These are phyloP conservation scores for Drosophila asahinai DNA, from an alignment of 1,140 invertebrate genomes.

Conservation along the genomic window DNA sequence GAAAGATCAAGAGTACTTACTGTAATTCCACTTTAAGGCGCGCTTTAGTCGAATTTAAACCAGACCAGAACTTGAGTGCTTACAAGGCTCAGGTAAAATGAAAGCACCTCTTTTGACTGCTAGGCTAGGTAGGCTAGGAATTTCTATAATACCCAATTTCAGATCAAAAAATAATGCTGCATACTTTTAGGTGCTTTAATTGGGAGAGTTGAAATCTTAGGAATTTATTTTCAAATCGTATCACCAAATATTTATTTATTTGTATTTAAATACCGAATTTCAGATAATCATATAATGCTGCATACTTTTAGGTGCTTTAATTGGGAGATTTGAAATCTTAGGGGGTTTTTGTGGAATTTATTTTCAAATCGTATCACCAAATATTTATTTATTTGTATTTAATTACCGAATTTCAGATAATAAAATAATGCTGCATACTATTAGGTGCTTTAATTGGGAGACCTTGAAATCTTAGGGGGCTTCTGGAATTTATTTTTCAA, in stretches of 20 bases:
- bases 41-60: neutral
- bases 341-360: no score
- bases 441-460: neutral
- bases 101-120: neutral
- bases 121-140: neutral
- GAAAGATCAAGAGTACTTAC: slow-evolving; percentile 34
- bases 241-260: no score
- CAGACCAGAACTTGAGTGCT: neutral
- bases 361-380: no score
- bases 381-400: no score
- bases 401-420: no score
- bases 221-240: no score
- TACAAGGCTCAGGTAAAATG: neutral
- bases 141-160: no score
- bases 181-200: neutral
- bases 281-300: neutral
- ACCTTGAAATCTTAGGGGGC: neutral
- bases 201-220: neutral
- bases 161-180: neutral
- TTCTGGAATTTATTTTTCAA: neutral
- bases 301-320: neutral
- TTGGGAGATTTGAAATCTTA: neutral
- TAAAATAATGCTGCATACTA: neutral
- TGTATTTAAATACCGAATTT: no score
- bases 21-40: slow-evolving; percentile 22